Conservation (phyloP, 2,113 vertebrate genomes). For the Naja naja region DNA sequence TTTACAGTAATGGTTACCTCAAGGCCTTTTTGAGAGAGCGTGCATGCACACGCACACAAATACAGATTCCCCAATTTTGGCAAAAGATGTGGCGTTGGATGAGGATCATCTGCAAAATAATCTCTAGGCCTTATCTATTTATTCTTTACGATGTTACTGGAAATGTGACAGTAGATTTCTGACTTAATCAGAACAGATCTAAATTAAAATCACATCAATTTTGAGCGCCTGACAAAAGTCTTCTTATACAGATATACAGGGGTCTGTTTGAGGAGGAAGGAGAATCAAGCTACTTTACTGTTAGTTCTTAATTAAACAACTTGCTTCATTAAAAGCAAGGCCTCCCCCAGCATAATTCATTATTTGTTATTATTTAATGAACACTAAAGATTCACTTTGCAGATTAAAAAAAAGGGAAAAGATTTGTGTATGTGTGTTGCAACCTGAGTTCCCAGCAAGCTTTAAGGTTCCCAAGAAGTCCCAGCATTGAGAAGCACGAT, state of each 20-base stretch:
- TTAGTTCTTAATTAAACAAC: background rate
- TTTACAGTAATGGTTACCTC: background rate
- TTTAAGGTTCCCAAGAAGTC: background rate
- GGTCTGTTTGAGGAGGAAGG: background rate
- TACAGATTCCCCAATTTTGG: background rate
- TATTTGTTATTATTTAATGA: background rate
- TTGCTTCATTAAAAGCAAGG: background rate
- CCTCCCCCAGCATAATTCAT: background rate
- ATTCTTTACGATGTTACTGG: background rate
- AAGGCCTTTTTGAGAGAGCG: background rate
- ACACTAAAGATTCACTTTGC: background rate
- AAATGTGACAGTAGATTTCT: too few species aligned
- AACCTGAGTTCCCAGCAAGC: background rate
- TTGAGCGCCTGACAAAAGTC: background rate
- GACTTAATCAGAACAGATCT: background rate
- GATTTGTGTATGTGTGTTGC: background rate
- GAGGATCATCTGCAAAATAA: background rate
- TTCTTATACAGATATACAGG: background rate
- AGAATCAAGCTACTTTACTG: background rate
- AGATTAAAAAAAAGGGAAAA: background rate
- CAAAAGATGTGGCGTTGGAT: background rate
- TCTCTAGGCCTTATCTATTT: background rate
- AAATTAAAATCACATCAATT: background rate
- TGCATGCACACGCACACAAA: background rate
- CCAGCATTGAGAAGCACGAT: background rate